Evolutionary conservation across 2,113 vertebrate species (phyloP).

Genomic region (Myodes glareolus): DNA sequence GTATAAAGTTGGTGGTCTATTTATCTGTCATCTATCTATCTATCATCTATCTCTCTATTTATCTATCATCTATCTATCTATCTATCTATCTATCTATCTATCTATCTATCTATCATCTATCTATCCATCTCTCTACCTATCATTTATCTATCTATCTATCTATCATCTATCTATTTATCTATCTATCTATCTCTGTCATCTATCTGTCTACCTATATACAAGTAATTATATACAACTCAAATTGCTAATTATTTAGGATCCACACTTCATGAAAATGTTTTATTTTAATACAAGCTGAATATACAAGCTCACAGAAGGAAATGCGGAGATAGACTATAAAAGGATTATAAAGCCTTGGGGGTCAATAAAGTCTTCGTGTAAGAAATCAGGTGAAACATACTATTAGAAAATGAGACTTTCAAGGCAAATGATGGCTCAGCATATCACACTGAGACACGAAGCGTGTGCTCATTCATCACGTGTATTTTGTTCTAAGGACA

Average conservation of each 20-base stretch:
- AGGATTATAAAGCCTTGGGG: neutral
- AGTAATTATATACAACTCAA: neutral
- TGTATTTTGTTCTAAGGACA: neutral
- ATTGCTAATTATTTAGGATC: neutral
- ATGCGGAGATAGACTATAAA: neutral
- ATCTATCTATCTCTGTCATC: neutral
- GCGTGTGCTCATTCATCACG: neutral
- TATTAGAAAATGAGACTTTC: neutral
- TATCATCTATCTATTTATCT: neutral
- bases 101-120: too few relatives aligned
- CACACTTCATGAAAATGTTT: neutral
- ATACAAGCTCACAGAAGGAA: neutral
- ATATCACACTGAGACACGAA: neutral
- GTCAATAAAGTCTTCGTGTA: neutral
- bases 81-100: too few relatives aligned
- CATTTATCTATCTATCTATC: too few relatives aligned
- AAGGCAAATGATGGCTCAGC: neutral
- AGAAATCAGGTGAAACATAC: neutral
- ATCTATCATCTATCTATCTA: too few relatives aligned
- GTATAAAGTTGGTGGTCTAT: too few relatives aligned
- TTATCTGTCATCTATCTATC: too few relatives aligned
- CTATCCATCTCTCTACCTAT: neutral
- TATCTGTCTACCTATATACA: neutral
- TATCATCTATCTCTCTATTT: too few relatives aligned
- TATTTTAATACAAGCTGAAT: neutral